phyloP scores from a whole-genome alignment of 2,113 vertebrate genomes.

The Dinomys branickii region DNA sequence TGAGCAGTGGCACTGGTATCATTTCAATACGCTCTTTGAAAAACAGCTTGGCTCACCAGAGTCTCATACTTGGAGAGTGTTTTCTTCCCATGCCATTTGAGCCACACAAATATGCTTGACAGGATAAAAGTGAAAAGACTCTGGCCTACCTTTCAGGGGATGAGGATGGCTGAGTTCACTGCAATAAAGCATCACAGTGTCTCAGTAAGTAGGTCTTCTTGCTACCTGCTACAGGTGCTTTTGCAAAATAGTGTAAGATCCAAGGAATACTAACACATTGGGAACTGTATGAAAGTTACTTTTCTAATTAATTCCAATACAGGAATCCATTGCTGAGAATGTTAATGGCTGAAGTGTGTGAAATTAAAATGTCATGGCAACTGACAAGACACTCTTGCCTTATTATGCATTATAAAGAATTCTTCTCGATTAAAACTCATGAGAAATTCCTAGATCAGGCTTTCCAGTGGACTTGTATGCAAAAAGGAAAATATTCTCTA shows the following conservation, averaged over 20 bases:
- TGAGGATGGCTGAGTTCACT: not conserved
- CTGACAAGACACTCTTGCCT: not conserved
- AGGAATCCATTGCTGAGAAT: slow-evolving; percentile 21
- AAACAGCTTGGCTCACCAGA: not conserved
- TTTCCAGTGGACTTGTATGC: not conserved
- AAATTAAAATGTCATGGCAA: slow-evolving; percentile 52
- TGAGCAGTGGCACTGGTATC: not conserved
- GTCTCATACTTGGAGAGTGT: not conserved
- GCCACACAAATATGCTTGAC: not conserved
- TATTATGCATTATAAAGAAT: slow-evolving; percentile 27
- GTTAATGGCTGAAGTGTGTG: not conserved
- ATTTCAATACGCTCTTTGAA: not conserved
- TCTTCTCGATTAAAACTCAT: slow-evolving; percentile 9
- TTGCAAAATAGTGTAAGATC: slow-evolving; percentile 18
- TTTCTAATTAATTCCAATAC: not conserved
- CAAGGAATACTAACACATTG: not conserved
- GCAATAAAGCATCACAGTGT: not conserved
- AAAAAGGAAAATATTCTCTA: not conserved
- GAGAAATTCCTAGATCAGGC: slow-evolving; percentile 21
- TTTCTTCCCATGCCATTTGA: not conserved
- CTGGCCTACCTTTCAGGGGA: not conserved
- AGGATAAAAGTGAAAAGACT: not conserved
- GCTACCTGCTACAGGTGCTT: not conserved
- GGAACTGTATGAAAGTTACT: not conserved
- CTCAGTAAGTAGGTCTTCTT: not conserved